Percentiles rank a stretch among this genome's conserved stretches.
phyloP scores from a whole-genome alignment of 2,888 invertebrate species.

The Euzetes globulus region DNA sequence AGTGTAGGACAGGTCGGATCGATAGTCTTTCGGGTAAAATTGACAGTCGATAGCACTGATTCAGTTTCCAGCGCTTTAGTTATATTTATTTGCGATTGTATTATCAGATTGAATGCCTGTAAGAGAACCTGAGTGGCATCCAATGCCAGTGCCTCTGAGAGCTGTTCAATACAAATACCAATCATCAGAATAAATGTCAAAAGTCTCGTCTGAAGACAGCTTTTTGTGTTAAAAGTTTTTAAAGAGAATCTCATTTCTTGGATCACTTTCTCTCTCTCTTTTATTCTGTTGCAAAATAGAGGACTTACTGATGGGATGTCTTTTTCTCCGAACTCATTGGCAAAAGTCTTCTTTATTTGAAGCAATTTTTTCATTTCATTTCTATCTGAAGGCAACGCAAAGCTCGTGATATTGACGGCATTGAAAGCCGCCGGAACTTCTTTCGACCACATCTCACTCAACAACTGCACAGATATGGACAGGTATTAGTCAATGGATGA shows the following conservation, averaged over 20 bases:
- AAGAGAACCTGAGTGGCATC: slow-evolving; percentile 17
- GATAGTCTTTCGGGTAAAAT: slow-evolving; percentile 15
- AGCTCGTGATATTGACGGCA: slow-evolving; percentile 21
- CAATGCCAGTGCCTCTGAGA: background rate
- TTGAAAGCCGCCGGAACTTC: slow-evolving; percentile 18
- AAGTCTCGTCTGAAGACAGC: slow-evolving; percentile 1
- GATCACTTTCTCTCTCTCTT: background rate
- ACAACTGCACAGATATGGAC: background rate
- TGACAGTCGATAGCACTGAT: slow-evolving; percentile 3
- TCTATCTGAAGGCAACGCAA: slow-evolving; percentile 3
- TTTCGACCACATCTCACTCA: slow-evolving; percentile 13
- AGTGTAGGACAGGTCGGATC: slow-evolving; percentile 28
- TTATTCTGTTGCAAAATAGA: background rate
- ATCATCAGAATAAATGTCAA: slow-evolving; percentile 16
- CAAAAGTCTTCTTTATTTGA: background rate
- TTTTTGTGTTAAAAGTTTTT: background rate
- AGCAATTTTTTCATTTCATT: background rate
- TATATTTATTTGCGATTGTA: slow-evolving; percentile 25
- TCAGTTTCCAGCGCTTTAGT: slow-evolving; percentile 18
- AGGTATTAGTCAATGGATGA: too few species aligned
- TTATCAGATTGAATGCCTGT: slow-evolving; percentile 21
- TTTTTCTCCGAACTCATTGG: background rate
- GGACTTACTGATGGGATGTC: background rate
- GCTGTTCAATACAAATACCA: background rate
- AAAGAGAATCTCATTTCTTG: background rate